phyloP scores from a whole-genome alignment of 2,888 invertebrate genomes.

The Podotricha telesiphe region DNA sequence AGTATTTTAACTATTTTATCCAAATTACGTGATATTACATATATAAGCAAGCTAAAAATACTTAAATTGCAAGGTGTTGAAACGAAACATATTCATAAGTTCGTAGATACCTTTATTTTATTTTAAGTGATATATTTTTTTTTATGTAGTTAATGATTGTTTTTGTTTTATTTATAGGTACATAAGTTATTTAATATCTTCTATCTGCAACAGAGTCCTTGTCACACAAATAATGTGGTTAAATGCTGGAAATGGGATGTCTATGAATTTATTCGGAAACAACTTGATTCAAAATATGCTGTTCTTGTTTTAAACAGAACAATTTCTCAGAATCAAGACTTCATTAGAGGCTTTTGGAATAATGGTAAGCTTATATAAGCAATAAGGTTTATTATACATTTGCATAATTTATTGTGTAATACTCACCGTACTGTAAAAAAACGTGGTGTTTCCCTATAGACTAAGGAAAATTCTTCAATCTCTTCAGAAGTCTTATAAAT shows the following conservation, averaged over 20 bases:
- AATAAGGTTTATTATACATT: neutral
- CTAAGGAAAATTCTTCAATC: neutral
- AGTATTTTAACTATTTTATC: neutral
- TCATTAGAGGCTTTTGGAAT: slow-evolving; percentile 86
- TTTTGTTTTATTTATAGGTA: slow-evolving; percentile 50
- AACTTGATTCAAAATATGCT: slow-evolving; percentile 76
- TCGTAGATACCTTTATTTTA: neutral
- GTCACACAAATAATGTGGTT: slow-evolving; percentile 50
- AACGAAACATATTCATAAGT: neutral
- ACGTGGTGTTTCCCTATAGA: neutral
- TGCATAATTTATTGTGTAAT: slow-evolving; percentile 9
- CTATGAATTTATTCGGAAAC: slow-evolving; percentile 34
- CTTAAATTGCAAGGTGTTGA: neutral
- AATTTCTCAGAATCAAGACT: slow-evolving; percentile 76
- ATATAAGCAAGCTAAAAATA: neutral
- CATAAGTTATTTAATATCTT: slow-evolving; percentile 52
- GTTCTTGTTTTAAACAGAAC: slow-evolving; percentile 87
- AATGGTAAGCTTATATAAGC: slow-evolving; percentile 79
- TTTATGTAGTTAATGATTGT: neutral
- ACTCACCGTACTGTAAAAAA: neutral
- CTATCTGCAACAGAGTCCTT: slow-evolving; percentile 53
- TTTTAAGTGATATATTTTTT: neutral
- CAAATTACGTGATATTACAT: slow-evolving; percentile 5
- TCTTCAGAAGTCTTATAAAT: too few relatives aligned
- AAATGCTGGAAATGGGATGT: slow-evolving; percentile 66